Conservation (phyloP, 2,113 vertebrate species). For the Daubentonia madagascariensis region DNA sequence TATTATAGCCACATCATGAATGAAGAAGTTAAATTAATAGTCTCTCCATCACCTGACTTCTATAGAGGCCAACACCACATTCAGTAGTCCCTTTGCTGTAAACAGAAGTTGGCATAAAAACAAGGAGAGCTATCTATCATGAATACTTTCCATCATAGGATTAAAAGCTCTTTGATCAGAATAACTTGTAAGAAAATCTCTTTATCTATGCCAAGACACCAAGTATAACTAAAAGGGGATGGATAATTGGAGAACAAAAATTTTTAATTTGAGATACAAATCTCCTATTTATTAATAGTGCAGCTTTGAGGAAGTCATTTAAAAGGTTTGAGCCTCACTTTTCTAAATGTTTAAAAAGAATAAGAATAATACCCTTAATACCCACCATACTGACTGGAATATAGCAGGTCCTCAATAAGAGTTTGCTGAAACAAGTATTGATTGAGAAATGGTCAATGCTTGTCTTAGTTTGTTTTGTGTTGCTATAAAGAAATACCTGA, state of each 20-base stretch:
- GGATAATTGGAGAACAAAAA: not conserved
- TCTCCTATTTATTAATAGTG: not conserved
- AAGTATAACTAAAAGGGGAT: not conserved
- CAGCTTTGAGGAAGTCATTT: not conserved
- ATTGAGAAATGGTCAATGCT: not conserved
- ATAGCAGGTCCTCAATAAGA: not conserved
- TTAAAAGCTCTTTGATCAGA: not conserved
- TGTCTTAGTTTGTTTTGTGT: not conserved
- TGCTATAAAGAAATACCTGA: not conserved
- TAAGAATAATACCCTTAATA: not conserved
- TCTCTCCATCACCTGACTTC: not conserved
- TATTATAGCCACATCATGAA: conserved; percentile 41
- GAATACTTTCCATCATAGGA: not conserved
- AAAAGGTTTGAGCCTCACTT: not conserved
- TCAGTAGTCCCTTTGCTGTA: not conserved
- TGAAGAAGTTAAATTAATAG: conserved; percentile 54
- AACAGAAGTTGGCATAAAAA: not conserved
- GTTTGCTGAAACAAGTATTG: not conserved
- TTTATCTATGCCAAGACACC: not conserved
- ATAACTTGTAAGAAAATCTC: not conserved
- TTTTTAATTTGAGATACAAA: not conserved
- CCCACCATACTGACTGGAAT: not conserved
- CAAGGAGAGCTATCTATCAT: not conserved
- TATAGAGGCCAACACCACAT: not conserved
- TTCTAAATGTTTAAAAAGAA: not conserved